phyloP scores from a whole-genome alignment of 1,140 invertebrate genomes.

The Polyergus mexicanus region DNA sequence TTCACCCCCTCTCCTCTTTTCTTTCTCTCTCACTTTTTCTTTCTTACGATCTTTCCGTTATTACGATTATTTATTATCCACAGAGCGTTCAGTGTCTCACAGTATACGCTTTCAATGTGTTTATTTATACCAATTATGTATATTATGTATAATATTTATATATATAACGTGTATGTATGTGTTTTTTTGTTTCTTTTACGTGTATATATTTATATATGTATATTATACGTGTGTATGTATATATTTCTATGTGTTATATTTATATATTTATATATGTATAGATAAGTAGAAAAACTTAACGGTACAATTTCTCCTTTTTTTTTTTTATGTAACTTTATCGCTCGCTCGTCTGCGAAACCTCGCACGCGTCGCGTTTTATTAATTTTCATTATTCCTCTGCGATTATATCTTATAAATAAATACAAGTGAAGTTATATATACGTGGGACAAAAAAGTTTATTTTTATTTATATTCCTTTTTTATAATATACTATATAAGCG shows the following conservation, averaged over 20 bases:
- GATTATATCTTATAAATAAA: conserved; percentile 57
- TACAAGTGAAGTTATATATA: conserved; percentile 52
- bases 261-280: conserved; percentile 80
- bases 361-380: neutral
- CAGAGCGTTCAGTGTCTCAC: conserved; percentile 71
- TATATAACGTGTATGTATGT: conserved; percentile 6
- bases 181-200: conserved; percentile 1
- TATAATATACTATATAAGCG: conserved; percentile 34
- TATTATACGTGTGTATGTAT: conserved; percentile 56
- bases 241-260: conserved; percentile 44
- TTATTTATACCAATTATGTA: conserved; percentile 74
- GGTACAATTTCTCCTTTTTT: conserved; percentile 67
- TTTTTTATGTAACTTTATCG: conserved; percentile 62
- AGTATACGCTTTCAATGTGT: conserved; percentile 70
- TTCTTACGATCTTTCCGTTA: conserved; percentile 21
- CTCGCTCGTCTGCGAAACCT: neutral
- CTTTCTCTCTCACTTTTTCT: conserved; percentile 9
- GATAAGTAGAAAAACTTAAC: conserved; percentile 84
- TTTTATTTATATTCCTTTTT: conserved; percentile 32
- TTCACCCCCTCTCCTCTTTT: neutral
- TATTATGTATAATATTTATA: conserved; percentile 13
- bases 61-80: conserved; percentile 79
- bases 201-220: conserved; percentile 60
- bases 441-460: neutral
- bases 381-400: neutral